Conservation (phyloP, 2,113 vertebrate genomes). For the Amphilophus citrinellus region DNA sequence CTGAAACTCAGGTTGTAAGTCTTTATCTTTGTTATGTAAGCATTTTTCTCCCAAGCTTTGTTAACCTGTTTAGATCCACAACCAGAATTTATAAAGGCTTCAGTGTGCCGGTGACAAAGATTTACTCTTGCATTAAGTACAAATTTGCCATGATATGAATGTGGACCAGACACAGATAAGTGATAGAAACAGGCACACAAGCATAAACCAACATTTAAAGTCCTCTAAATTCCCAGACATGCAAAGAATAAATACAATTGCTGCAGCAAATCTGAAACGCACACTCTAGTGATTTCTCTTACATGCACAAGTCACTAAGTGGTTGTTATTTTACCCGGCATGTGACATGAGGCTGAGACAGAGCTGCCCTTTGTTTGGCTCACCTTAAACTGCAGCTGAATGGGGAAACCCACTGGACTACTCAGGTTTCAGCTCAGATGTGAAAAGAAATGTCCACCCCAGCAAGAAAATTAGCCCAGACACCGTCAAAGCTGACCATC, state of each 20-base stretch:
- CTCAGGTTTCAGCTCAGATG: conserved; percentile 68
- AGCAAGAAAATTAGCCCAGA: conserved; percentile 59
- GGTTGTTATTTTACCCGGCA: conserved; percentile 67
- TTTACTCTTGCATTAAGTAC: neutral
- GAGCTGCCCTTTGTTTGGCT: conserved; percentile 73
- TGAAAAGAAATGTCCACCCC: conserved; percentile 67
- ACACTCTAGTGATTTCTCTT: conserved; percentile 28
- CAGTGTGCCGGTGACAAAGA: neutral
- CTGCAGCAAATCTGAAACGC: conserved; percentile 42
- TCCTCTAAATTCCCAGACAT: conserved; percentile 17
- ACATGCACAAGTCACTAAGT: conserved; percentile 34
- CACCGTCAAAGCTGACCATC: conserved; percentile 34
- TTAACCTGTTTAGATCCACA: neutral
- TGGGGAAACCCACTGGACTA: conserved; percentile 36
- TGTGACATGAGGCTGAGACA: conserved; percentile 70
- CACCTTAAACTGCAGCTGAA: conserved; percentile 49
- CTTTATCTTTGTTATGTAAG: neutral
- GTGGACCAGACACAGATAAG: conserved; percentile 10
- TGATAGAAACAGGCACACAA: conserved; percentile 39
- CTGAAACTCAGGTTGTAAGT: neutral
- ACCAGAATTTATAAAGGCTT: neutral
- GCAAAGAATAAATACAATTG: conserved; percentile 36
- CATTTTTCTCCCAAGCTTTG: neutral
- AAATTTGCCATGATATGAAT: conserved; percentile 19
- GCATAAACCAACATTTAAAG: conserved; percentile 10